Conservation (phyloP, 2,797 vertebrate genomes). For the Melanotaenia parkinsoni region DNA sequence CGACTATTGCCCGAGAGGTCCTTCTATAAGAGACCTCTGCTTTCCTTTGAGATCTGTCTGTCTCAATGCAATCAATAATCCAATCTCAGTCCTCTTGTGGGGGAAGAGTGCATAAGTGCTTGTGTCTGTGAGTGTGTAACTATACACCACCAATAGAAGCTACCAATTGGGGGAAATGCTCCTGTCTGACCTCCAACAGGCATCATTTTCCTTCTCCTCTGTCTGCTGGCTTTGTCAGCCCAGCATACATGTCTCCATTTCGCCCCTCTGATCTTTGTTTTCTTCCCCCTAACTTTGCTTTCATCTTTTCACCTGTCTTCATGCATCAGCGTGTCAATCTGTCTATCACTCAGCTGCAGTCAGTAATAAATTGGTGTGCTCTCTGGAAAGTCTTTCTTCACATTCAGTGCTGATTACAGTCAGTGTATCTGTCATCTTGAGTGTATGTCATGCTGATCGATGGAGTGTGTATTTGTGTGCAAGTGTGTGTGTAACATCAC, state of each 20-base stretch:
- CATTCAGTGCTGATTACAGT: constrained; percentile 71
- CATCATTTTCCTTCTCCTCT: constrained; percentile 61
- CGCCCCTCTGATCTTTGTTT: constrained; percentile 49
- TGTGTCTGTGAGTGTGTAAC: constrained; percentile 63
- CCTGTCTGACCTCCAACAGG: constrained; percentile 75
- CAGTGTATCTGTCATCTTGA: constrained; percentile 76
- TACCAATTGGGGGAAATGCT: constrained; percentile 63
- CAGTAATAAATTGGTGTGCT: constrained; percentile 69
- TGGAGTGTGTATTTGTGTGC: constrained; percentile 51
- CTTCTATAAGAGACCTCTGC: constrained; percentile 54
- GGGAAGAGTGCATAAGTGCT: constrained; percentile 41
- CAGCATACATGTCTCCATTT: constrained; percentile 48
- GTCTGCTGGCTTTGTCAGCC: constrained; percentile 44
- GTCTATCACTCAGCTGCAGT: constrained; percentile 58
- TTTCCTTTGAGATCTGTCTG: constrained; percentile 67
- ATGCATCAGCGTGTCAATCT: constrained; percentile 67
- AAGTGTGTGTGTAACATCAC: constrained; percentile 47
- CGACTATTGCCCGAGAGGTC: constrained; percentile 56
- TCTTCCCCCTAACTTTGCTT: constrained; percentile 34
- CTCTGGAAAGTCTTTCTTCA: constrained; percentile 60
- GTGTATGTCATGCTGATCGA: constrained; percentile 72
- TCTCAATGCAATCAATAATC: constrained; percentile 76
- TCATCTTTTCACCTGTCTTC: constrained; percentile 70
- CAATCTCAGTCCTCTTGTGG: constrained; percentile 69
- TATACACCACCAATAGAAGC: constrained; percentile 62